Conservation (phyloP, 2,888 invertebrate species). For the Sthenelais limicola region DNA sequence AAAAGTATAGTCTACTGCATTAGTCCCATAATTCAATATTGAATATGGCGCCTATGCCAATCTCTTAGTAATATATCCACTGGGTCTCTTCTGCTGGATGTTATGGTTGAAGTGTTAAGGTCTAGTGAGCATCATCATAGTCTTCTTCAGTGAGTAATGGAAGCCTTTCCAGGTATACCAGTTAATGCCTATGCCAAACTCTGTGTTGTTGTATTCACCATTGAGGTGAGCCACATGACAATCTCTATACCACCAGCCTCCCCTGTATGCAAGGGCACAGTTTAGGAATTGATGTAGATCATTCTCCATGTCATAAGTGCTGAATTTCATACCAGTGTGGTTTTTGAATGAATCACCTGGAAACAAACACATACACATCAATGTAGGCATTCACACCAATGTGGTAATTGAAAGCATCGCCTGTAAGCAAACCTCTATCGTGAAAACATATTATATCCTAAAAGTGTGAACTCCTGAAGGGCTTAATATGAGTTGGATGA, state of each 20-base stretch:
- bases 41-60: no score
- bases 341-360: background rate
- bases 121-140: background rate
- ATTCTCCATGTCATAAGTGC: background rate
- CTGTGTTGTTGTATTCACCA: background rate
- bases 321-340: background rate
- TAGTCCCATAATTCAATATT: no score
- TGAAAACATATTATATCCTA: no score
- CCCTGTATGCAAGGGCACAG: background rate
- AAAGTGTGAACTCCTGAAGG: no score
- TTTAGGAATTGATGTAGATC: background rate
- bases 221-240: background rate
- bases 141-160: background rate
- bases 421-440: no score
- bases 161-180: background rate
- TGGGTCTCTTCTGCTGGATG: no score
- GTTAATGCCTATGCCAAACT: background rate
- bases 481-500: no score
- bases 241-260: constrained; percentile 1
- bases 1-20: no score
- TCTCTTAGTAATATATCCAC: no score
- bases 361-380: background rate
- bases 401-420: no score
- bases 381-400: no score
- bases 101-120: no score